Conservation (phyloP, 2,797 vertebrate species). For the Thaleichthys pacificus region DNA sequence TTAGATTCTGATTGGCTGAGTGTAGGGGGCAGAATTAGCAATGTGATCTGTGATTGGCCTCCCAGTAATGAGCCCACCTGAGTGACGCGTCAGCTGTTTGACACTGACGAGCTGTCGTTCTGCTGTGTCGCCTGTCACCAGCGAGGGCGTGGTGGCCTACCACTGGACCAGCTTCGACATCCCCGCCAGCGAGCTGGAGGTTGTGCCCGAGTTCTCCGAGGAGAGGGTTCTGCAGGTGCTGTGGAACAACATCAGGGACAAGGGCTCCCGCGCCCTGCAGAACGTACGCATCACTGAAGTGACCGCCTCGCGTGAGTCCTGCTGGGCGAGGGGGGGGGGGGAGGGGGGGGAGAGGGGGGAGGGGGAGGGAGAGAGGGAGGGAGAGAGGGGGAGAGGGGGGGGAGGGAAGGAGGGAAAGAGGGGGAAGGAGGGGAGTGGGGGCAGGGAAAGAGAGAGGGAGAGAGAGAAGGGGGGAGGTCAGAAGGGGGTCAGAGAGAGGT, state of each 20-base stretch:
- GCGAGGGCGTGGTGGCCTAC: constrained; percentile 74
- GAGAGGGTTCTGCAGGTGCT: constrained; percentile 63
- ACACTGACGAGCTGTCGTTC: too few relatives aligned
- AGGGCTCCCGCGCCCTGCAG: neutral
- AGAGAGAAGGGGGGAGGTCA: too few relatives aligned
- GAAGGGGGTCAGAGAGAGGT: too few relatives aligned
- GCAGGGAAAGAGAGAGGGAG: too few relatives aligned
- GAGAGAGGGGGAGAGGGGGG: too few relatives aligned
- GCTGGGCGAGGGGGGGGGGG: too few relatives aligned
- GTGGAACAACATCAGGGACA: constrained; percentile 32
- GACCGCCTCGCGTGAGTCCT: constrained; percentile 62
- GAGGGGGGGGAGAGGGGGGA: neutral
- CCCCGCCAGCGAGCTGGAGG: constrained; percentile 56
- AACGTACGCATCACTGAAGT: constrained; percentile 55
- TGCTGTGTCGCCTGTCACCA: constrained; percentile 36
- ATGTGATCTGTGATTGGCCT: neutral
- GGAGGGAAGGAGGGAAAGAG: too few relatives aligned
- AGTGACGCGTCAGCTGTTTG: too few relatives aligned
- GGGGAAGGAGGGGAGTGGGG: too few relatives aligned
- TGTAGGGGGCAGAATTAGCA: neutral
- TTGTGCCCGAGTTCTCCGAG: constrained; percentile 65
- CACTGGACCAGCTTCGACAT: constrained; percentile 74
- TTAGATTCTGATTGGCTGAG: neutral
- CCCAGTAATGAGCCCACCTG: too few relatives aligned
- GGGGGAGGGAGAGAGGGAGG: neutral